Conservation (phyloP, 1,140 invertebrate species). For the Conus betulinus region DNA sequence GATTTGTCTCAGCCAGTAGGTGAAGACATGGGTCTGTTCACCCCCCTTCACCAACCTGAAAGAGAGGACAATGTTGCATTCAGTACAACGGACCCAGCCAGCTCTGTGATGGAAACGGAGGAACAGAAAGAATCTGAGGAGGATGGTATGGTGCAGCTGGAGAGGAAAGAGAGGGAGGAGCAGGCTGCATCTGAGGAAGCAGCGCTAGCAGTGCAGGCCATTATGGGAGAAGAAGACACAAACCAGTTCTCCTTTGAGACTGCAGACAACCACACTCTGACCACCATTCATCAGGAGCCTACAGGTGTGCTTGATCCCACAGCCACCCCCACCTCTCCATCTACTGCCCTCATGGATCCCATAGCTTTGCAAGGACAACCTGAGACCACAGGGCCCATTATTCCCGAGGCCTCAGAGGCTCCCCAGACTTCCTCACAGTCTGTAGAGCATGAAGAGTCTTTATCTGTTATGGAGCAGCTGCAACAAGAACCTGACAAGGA, state of each 20-base stretch:
- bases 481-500: background rate
- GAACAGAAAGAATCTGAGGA: background rate
- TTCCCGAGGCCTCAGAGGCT: constrained; percentile 32
- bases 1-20: constrained; percentile 11
- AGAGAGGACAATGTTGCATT: background rate
- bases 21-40: constrained; percentile 14
- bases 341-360: constrained; percentile 25
- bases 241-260: constrained; percentile 28
- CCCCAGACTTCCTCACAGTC: constrained; percentile 20
- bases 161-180: constrained; percentile 38
- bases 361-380: constrained; percentile 26
- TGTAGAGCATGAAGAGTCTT: constrained; percentile 28
- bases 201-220: constrained; percentile 53
- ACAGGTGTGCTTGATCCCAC: constrained; percentile 14
- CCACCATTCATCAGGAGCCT: constrained; percentile 11
- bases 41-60: constrained; percentile 4
- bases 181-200: constrained; percentile 59
- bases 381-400: constrained; percentile 15
- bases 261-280: background rate
- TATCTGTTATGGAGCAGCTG: constrained; percentile 26
- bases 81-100: background rate
- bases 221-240: constrained; percentile 39
- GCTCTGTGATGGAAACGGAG: background rate
- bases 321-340: constrained; percentile 23
- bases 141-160: constrained; percentile 1